Percentiles rank a stretch among this genome's conserved stretches.
Evolutionary conservation across 2,797 vertebrate species (phyloP).

Genomic region (Nothura maculosa): DNA sequence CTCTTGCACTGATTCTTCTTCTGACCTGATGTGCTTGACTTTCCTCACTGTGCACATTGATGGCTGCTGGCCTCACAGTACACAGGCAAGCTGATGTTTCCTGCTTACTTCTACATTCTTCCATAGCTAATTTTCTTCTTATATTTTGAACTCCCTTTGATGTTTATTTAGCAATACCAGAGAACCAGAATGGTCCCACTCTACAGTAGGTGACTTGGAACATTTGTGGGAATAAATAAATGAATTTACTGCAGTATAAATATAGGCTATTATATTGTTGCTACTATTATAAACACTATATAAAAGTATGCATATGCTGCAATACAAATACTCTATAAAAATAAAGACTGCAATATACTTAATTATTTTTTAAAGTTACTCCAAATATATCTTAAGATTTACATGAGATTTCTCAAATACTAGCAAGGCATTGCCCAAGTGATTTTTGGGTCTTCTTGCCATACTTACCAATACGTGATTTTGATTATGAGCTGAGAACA

Average conservation of each 20-base stretch:
- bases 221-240: neutral
- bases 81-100: accelerated
- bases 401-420: neutral
- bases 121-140: neutral
- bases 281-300: too few relatives aligned
- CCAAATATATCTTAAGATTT: neutral
- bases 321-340: too few relatives aligned
- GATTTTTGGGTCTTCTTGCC: neutral
- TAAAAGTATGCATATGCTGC: too few relatives aligned
- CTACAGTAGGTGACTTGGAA: neutral
- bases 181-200: neutral
- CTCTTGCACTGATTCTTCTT: neutral
- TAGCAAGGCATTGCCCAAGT: neutral
- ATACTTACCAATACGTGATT: neutral
- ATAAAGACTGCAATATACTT: neutral
- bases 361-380: neutral
- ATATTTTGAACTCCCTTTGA: neutral
- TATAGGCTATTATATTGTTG: too few relatives aligned
- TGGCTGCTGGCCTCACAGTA: neutral
- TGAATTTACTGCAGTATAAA: neutral
- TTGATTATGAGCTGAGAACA: neutral
- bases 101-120: neutral
- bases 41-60: neutral
- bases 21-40: neutral
- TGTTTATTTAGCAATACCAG: neutral